Evolutionary conservation across 2,797 vertebrate genomes (phyloP).

Genomic region (Uromys caudimaculatus): DNA sequence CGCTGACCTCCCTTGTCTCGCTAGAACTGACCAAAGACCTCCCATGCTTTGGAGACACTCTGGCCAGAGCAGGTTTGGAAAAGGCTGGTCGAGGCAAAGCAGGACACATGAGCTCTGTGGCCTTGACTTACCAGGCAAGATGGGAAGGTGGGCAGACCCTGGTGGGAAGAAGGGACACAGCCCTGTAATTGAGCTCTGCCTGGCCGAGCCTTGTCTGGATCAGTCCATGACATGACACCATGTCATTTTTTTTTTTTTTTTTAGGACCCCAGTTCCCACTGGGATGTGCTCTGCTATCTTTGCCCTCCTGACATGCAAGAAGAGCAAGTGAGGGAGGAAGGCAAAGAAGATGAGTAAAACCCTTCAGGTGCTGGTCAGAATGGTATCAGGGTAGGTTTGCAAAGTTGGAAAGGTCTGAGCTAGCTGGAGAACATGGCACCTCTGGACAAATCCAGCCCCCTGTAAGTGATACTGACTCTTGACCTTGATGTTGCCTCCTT

Average conservation of each 20-base stretch:
- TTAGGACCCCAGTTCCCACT: background rate
- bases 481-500: background rate
- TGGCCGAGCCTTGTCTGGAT: background rate
- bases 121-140: background rate
- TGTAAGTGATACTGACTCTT: background rate
- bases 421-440: background rate
- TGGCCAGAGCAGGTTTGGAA: background rate
- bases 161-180: background rate
- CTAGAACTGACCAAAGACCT: background rate
- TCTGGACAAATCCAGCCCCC: background rate
- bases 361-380: background rate
- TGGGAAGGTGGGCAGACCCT: too few species aligned
- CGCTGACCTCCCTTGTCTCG: background rate
- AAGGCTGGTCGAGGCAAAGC: background rate
- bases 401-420: background rate
- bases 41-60: background rate
- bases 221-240: background rate
- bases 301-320: background rate
- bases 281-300: background rate
- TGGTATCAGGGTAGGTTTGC: background rate
- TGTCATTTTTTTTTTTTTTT: background rate
- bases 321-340: background rate
- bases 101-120: background rate
- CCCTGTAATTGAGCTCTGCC: background rate
- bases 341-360: too few species aligned